Evolutionary conservation across 2,797 vertebrate species (phyloP).

Genomic region (Eidolon dupreanum): DNA sequence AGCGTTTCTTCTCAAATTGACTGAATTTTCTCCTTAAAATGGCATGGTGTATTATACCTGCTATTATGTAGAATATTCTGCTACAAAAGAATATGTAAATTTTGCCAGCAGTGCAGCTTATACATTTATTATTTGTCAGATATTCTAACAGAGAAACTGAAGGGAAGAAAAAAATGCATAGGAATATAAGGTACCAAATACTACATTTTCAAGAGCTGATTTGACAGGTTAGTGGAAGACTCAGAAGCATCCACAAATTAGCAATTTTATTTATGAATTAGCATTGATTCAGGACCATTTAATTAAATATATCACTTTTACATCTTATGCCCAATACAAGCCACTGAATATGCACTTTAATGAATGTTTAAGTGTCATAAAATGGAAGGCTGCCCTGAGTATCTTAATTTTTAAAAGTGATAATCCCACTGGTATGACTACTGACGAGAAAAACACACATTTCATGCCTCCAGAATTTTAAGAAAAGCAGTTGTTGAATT

Average conservation of each 20-base stretch:
- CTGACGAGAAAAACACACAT: constrained; percentile 63
- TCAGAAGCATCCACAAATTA: constrained; percentile 47
- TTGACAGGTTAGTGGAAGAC: constrained; percentile 37
- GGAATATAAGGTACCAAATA: constrained; percentile 20
- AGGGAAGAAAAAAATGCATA: constrained; percentile 48
- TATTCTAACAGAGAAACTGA: neutral
- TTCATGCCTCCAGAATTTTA: constrained; percentile 57
- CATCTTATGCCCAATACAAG: constrained; percentile 39
- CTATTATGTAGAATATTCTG: constrained; percentile 47
- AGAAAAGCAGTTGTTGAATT: constrained; percentile 64
- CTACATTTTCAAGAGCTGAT: constrained; percentile 27
- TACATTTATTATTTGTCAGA: constrained; percentile 33
- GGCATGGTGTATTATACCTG: neutral
- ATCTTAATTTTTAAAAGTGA: constrained; percentile 67
- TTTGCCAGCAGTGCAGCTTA: constrained; percentile 53
- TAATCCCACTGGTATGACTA: neutral
- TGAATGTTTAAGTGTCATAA: constrained; percentile 52
- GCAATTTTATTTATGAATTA: constrained; percentile 63
- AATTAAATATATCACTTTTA: constrained; percentile 73
- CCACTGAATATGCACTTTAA: constrained; percentile 28
- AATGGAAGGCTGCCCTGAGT: constrained; percentile 30
- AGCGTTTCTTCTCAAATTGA: constrained; percentile 33
- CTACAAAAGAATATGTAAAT: constrained; percentile 54
- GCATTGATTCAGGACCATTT: constrained; percentile 54
- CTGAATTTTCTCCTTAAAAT: constrained; percentile 36